Conservation (phyloP, 2,113 vertebrate genomes). For the Pteropus alecto region DNA sequence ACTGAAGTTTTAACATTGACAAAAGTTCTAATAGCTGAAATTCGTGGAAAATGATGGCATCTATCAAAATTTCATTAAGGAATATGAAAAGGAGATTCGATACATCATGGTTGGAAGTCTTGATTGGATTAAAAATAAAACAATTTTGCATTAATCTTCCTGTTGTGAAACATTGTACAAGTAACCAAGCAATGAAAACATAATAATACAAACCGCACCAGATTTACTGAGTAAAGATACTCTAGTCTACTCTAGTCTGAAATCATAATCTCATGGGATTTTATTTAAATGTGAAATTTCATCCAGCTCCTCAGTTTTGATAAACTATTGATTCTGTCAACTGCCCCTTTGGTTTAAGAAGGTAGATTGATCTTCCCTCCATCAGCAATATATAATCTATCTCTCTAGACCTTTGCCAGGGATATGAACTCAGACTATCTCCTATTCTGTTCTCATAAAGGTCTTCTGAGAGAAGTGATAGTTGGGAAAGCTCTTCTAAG, state of each 20-base stretch:
- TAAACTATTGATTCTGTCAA: neutral
- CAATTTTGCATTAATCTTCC: neutral
- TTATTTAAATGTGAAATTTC: conserved; percentile 7
- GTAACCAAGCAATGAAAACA: neutral
- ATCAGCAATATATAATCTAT: neutral
- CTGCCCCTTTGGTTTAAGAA: neutral
- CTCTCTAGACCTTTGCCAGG: neutral
- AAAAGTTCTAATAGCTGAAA: neutral
- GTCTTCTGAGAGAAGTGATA: neutral
- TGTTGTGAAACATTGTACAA: neutral
- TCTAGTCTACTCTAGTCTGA: neutral
- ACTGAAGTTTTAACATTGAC: neutral
- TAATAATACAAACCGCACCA: neutral
- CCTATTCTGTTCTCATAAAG: neutral
- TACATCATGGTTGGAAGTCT: neutral
- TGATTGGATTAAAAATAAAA: neutral
- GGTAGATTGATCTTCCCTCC: neutral
- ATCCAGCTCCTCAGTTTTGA: neutral
- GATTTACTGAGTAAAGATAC: neutral
- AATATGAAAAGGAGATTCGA: neutral
- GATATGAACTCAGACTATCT: neutral
- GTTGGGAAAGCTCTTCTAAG: neutral
- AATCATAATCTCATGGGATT: neutral
- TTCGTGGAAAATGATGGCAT: neutral
- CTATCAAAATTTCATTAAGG: neutral